A percentile compares a stretch with the other conserved stretches of the same genome.
These are phyloP conservation scores for Shargacucullia verbasci DNA, from an alignment of 2,888 invertebrate species.

Conservation along the genomic window DNA sequence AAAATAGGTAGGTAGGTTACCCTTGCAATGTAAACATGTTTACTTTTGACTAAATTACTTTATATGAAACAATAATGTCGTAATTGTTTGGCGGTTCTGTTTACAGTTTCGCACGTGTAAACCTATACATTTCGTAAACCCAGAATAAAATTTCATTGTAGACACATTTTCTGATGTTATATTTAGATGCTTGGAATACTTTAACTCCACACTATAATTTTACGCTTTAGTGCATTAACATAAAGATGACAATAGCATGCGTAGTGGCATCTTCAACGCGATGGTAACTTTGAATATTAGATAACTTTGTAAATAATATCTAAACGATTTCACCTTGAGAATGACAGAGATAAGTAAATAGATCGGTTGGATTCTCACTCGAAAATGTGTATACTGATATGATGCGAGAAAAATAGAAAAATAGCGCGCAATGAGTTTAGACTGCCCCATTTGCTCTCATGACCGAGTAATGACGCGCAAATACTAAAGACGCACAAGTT, in stretches of 20 bases:
- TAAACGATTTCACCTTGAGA: constrained; percentile 73
- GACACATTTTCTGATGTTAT: constrained; percentile 46
- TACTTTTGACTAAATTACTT: constrained; percentile 25
- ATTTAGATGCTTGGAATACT: constrained; percentile 49
- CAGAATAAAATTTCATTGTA: constrained; percentile 49
- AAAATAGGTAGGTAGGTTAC: not conserved
- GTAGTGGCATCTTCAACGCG: constrained; percentile 18
- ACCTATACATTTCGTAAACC: constrained; percentile 22
- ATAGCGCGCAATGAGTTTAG: constrained; percentile 18
- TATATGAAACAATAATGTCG: constrained; percentile 14
- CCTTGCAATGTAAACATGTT: constrained; percentile 31
- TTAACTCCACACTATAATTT: constrained; percentile 23
- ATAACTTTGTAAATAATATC: constrained; percentile 71
- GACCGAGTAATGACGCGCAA: constrained; percentile 45
- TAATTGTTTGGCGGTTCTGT: constrained; percentile 30
- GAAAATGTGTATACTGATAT: constrained; percentile 36
- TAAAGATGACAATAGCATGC: constrained; percentile 41
- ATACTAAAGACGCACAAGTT: constrained; percentile 24
- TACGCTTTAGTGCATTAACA: constrained; percentile 28
- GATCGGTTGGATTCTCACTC: constrained; percentile 49
- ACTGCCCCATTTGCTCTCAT: constrained; percentile 28
- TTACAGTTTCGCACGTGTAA: constrained; percentile 34
- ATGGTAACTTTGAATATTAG: constrained; percentile 55
- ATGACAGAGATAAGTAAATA: constrained; percentile 68
- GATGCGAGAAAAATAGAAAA: constrained; percentile 34